phyloP scores from a whole-genome alignment of 2,113 vertebrate genomes.

The Oncorhynchus masou region DNA sequence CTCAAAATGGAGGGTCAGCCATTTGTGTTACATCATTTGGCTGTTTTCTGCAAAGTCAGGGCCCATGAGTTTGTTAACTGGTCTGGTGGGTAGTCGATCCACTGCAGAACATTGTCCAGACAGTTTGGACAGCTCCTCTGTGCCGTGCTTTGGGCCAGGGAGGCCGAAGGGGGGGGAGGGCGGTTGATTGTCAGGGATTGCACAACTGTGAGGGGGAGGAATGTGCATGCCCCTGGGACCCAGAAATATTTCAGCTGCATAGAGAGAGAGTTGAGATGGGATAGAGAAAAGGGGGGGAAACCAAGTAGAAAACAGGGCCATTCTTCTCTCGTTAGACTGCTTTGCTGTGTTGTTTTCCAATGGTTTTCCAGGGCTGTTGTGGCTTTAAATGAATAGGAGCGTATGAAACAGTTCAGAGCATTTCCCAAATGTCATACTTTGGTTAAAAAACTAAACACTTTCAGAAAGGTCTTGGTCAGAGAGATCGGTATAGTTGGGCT shows the following conservation, averaged over 20 bases:
- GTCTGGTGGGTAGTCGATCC: slow-evolving; percentile 51
- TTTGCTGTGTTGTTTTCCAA: slow-evolving; percentile 21
- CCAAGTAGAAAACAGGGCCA: neutral
- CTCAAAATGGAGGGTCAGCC: slow-evolving; percentile 29
- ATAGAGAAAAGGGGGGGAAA: slow-evolving; percentile 21
- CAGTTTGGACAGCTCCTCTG: slow-evolving; percentile 59
- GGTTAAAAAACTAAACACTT: neutral
- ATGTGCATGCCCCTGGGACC: slow-evolving; percentile 67
- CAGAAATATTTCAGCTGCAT: slow-evolving; percentile 67
- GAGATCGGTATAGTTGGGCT: neutral
- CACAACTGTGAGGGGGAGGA: slow-evolving; percentile 69
- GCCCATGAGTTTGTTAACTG: slow-evolving; percentile 53
- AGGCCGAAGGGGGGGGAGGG: slow-evolving; percentile 3
- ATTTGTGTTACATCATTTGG: slow-evolving; percentile 32
- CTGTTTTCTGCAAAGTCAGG: slow-evolving; percentile 52
- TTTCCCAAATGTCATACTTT: neutral
- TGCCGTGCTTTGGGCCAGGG: slow-evolving; percentile 29
- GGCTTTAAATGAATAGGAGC: neutral
- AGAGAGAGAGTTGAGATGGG: slow-evolving; percentile 44
- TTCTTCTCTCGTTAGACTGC: slow-evolving; percentile 3
- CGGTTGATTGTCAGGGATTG: slow-evolving; percentile 70
- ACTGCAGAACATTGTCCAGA: slow-evolving; percentile 63
- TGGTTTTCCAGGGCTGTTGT: slow-evolving; percentile 11
- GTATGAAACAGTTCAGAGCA: neutral
- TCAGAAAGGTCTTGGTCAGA: neutral